Base-by-base conservation (phyloP, 1,140 invertebrate genomes). In the Drosophila eugracilis region DNA sequence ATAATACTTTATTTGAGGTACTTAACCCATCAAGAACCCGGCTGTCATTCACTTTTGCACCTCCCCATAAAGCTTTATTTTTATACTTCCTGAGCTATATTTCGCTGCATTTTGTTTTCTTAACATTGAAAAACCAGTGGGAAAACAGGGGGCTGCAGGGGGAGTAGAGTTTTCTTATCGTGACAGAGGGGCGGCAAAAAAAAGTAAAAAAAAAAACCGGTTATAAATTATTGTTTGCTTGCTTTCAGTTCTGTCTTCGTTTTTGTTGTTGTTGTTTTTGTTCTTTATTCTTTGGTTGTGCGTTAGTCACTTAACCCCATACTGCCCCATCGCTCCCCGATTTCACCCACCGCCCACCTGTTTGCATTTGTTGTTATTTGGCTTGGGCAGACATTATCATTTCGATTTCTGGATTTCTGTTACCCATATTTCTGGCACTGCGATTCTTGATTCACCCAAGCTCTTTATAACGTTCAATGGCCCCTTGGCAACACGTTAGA, bases 151-250 rank as follows among this genome's bases (percentile, higher is more conserved):
- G 36, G 14, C 32, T 24, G 39, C 1, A 21, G 24, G 37, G 48
- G 42, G 44, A 49, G 14, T 39, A n/a, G 41, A 49, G 50, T 14
- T 44, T 28, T 76, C 65, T 84, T 84, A 86, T 84, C 80, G 80
- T 19, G 42, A 55, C 47, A 53, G 65, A 30, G 63, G 37, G 30
- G 62, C 37, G 39, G 49, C 37, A 26, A 54, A 65, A 24, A 59
- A 57, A 53, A 26, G 26, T 7, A 26, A 45, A 7, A 37, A 17
- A 48, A 62, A 48, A 39, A 81, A 85, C 80, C 81, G 77, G 80
- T 86, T 85, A 65, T 73, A 72, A 71, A 52, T 62, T 83, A 52
- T 72, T 76, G 42, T 66, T 71, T 66, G 60, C 39, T 83, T 50
- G 50, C 45, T 60, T 48, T 50, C 37, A 59, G 73, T 79, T 63